Evolutionary conservation across 2,797 vertebrate species (phyloP).

Genomic region (Sebastolobus altivelis): DNA sequence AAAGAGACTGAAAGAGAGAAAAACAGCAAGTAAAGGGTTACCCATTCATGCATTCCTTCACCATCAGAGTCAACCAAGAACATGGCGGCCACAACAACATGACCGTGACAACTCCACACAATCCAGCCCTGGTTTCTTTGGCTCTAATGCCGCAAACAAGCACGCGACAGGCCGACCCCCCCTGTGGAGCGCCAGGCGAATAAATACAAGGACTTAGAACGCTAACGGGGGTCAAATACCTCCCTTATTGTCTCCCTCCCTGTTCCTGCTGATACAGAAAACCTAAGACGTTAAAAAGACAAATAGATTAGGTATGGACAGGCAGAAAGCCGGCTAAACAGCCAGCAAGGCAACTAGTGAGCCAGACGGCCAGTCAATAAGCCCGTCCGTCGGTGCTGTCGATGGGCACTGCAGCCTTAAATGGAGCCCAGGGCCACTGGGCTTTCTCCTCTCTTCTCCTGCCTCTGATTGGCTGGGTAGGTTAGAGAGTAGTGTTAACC

Average conservation of each 20-base stretch:
- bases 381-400: slow-evolving; percentile 77
- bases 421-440: slow-evolving; percentile 61
- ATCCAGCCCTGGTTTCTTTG: not conserved
- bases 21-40: not conserved
- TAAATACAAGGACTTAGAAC: slow-evolving; percentile 74
- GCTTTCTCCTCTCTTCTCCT: slow-evolving; percentile 60
- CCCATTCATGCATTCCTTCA: slow-evolving; percentile 64
- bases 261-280: slow-evolving; percentile 64
- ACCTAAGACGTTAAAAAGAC: slow-evolving; percentile 69
- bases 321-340: slow-evolving; percentile 34
- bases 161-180: slow-evolving; percentile 10
- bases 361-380: slow-evolving; percentile 74
- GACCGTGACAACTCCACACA: slow-evolving; percentile 6
- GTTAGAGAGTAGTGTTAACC: slow-evolving; percentile 88
- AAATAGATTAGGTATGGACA: slow-evolving; percentile 63
- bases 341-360: slow-evolving; percentile 58
- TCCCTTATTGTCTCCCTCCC: slow-evolving; percentile 57
- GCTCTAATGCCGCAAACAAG: slow-evolving; percentile 4
- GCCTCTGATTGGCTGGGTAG: slow-evolving; percentile 85
- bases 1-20: not conserved
- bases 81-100: slow-evolving; percentile 46
- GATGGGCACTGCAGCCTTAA: slow-evolving; percentile 81
- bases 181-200: slow-evolving; percentile 31
- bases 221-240: slow-evolving; percentile 67
- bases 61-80: slow-evolving; percentile 31